Conservation (phyloP, 2,888 invertebrate genomes). For the Leistus spinibarbis region DNA sequence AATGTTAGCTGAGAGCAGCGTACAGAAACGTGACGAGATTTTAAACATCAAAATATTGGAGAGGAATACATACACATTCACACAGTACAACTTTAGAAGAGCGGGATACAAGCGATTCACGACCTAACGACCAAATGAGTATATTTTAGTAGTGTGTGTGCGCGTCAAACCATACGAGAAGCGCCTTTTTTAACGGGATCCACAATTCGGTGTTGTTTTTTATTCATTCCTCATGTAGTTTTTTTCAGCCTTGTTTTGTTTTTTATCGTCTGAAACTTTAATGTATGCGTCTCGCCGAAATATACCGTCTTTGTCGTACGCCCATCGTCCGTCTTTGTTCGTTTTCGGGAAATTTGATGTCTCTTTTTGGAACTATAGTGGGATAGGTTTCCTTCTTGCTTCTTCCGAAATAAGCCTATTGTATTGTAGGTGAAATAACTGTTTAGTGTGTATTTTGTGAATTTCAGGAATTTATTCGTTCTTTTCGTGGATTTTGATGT, state of each 20-base stretch:
- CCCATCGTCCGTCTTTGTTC: not conserved
- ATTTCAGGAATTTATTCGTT: not conserved
- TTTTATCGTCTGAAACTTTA: constrained; percentile 4
- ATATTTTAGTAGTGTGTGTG: constrained; percentile 1
- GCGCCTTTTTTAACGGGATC: constrained; percentile 2
- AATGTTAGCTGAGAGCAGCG: constrained; percentile 24
- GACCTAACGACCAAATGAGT: constrained; percentile 4
- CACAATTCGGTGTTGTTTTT: not conserved
- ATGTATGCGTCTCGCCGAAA: not conserved
- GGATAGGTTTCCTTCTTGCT: not conserved
- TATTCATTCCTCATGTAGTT: not conserved
- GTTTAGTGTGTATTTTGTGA: not conserved
- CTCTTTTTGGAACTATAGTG: not conserved
- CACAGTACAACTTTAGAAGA: not conserved
- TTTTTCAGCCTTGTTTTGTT: not conserved
- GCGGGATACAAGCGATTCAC: not conserved
- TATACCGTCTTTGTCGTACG: not conserved
- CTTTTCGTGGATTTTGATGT: not conserved
- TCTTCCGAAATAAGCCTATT: too few relatives aligned
- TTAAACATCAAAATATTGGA: constrained; percentile 24
- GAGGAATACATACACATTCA: not conserved
- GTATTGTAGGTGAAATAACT: not conserved
- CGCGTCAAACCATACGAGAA: constrained; percentile 1
- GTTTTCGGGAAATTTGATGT: not conserved
- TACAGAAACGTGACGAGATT: constrained; percentile 29